phyloP scores from a whole-genome alignment of 2,113 vertebrate species.

The Centropristis striata region DNA sequence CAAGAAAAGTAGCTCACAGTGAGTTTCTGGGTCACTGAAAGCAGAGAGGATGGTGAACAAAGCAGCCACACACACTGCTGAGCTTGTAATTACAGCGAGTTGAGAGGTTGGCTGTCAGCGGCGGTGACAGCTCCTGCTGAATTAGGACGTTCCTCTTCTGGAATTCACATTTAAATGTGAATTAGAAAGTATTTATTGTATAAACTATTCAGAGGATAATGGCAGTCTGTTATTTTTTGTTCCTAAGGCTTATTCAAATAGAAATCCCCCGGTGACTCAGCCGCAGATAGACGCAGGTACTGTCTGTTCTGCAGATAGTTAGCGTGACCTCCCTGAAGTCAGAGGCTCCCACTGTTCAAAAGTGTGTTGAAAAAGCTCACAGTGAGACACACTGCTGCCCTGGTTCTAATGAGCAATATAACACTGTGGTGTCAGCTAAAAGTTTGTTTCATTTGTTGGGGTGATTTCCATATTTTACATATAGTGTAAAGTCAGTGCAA shows the following conservation, averaged over 20 bases:
- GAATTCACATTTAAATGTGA: constrained; percentile 35
- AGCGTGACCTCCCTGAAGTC: constrained; percentile 12
- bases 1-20: constrained; percentile 56
- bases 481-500: too few species aligned
- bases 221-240: not conserved
- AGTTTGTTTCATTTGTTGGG: not conserved
- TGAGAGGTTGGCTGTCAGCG: constrained; percentile 45
- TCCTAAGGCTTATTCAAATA: not conserved
- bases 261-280: not conserved
- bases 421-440: not conserved
- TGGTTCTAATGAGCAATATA: not conserved
- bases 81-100: constrained; percentile 58
- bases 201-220: constrained; percentile 19
- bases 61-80: constrained; percentile 38
- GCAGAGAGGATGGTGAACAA: constrained; percentile 47
- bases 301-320: constrained; percentile 20
- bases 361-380: constrained; percentile 4
- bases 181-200: constrained; percentile 17
- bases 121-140: constrained; percentile 50
- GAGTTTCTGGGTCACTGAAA: constrained; percentile 71
- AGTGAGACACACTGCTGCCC: not conserved
- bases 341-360: not conserved
- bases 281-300: constrained; percentile 9
- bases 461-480: too few species aligned
- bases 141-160: constrained; percentile 18